Evolutionary conservation across 2,797 vertebrate genomes (phyloP).

Genomic region (Pantherophis alleghaniensis): DNA sequence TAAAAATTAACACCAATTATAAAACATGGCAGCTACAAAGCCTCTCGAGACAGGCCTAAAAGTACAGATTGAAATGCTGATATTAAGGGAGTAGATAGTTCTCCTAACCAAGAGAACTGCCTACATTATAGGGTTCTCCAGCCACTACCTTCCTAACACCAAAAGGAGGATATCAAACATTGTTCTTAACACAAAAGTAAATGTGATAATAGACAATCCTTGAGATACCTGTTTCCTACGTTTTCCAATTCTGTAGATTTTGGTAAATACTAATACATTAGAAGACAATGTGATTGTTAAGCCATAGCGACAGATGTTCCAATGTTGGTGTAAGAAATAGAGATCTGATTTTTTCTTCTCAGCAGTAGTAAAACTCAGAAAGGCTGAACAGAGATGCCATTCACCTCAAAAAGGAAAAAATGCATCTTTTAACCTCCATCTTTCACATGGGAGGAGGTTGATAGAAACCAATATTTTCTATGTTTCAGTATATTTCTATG

Average conservation of each 20-base stretch:
- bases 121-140: not conserved
- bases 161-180: not conserved
- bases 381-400: not conserved
- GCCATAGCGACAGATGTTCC: not conserved
- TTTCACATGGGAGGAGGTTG: not conserved
- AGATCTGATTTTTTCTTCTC: not conserved
- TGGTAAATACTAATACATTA: not conserved
- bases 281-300: not conserved
- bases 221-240: not conserved
- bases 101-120: not conserved
- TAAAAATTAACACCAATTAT: not conserved
- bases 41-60: not conserved
- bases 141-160: not conserved
- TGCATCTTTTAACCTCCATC: not conserved
- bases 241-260: not conserved
- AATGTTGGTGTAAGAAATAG: not conserved
- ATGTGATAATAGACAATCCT: not conserved
- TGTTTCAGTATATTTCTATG: not conserved
- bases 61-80: not conserved
- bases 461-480: not conserved
- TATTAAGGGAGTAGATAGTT: not conserved
- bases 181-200: not conserved
- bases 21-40: not conserved
- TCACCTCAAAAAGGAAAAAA: not conserved
- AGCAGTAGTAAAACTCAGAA: not conserved